Percentiles rank a stretch among this genome's conserved stretches.
Evolutionary conservation across 2,888 invertebrate genomes (phyloP).

Genomic region (Nymphalis urticae): DNA sequence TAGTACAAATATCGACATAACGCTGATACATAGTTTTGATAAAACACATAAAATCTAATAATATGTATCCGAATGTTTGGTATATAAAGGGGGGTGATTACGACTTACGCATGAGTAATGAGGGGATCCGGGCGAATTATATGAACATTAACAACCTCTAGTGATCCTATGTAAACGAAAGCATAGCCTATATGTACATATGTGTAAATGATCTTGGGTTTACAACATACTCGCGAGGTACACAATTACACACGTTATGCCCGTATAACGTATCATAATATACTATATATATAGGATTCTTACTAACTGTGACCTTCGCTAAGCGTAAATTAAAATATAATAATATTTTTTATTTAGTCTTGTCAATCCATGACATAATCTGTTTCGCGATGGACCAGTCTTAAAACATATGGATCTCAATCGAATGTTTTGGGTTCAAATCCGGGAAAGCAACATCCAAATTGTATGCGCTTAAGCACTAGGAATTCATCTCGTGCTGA

Average conservation of each 20-base stretch:
- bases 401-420: too few species aligned
- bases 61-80: constrained; percentile 17
- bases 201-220: background rate
- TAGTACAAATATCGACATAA: constrained; percentile 9
- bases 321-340: too few species aligned
- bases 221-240: background rate
- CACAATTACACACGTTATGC: background rate
- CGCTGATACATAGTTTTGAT: constrained; percentile 1
- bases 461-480: too few species aligned
- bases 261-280: background rate
- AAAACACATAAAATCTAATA: constrained; percentile 10
- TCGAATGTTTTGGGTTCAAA: too few species aligned
- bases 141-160: constrained; percentile 43
- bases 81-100: constrained; percentile 11
- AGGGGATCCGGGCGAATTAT: constrained; percentile 53
- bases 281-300: background rate
- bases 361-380: too few species aligned
- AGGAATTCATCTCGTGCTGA: too few species aligned
- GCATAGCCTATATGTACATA: background rate
- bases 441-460: too few species aligned
- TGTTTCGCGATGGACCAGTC: too few species aligned
- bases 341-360: too few species aligned
- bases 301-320: too few species aligned
- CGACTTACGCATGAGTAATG: constrained; percentile 46
- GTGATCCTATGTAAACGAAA: constrained; percentile 7